Conservation (phyloP, 2,888 invertebrate genomes). For the Tiliacea citrago region DNA sequence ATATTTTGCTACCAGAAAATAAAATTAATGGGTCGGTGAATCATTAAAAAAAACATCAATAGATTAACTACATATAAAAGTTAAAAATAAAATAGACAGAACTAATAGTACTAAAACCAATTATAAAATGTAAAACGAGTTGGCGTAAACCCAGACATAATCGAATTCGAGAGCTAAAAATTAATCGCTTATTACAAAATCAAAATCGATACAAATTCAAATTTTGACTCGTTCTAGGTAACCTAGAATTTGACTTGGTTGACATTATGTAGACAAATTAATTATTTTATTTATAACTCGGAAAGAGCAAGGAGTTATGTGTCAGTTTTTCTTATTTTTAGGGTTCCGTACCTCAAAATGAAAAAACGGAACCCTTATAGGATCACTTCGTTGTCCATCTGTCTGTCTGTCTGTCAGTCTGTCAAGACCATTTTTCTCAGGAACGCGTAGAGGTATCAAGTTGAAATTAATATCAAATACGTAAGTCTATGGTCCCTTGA, state of each 20-base stretch:
- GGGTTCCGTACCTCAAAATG: too few species aligned
- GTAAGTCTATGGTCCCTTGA: too few species aligned
- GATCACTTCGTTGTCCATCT: too few species aligned
- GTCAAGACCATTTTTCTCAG: too few species aligned
- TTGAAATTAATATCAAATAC: too few species aligned
- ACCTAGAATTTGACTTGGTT: slow-evolving; percentile 16
- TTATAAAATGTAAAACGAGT: neutral
- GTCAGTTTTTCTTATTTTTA: neutral
- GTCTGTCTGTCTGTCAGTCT: too few species aligned
- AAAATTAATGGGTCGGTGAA: neutral
- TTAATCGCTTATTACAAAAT: slow-evolving; percentile 6
- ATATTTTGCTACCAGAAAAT: slow-evolving; percentile 10
- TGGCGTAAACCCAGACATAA: neutral
- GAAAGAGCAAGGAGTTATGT: neutral
- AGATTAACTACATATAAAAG: neutral
- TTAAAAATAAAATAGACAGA: neutral
- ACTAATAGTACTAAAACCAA: slow-evolving; percentile 10
- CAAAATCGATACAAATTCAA: neutral
- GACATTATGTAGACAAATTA: slow-evolving; percentile 12
- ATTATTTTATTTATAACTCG: slow-evolving; percentile 13
- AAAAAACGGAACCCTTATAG: too few species aligned
- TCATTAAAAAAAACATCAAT: neutral
- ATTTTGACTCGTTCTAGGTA: neutral
- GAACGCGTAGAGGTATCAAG: too few species aligned
- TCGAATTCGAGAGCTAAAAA: neutral